These are phyloP conservation scores for Neria commutata DNA, from an alignment of 2,888 invertebrate species.

Conservation along the genomic window DNA sequence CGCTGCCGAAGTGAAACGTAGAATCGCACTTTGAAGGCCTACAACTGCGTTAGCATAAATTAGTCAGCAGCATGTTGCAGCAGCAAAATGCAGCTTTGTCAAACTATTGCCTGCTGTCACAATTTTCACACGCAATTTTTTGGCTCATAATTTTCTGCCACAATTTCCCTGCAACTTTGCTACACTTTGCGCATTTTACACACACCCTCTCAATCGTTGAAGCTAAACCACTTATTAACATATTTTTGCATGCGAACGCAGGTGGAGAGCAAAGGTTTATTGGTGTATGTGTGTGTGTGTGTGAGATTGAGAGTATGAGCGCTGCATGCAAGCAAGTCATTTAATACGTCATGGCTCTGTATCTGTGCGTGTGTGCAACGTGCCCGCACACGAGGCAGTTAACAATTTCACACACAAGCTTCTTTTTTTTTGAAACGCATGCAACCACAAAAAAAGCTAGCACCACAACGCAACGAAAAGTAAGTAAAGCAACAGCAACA, in stretches of 20 bases:
- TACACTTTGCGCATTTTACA: not conserved
- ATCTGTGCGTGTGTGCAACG: not conserved
- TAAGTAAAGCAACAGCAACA: conserved; percentile 35
- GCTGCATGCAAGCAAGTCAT: not conserved
- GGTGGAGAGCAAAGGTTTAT: too few species aligned
- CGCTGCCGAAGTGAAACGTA: too few species aligned
- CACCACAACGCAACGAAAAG: conserved; percentile 21
- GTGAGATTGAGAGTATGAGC: too few species aligned
- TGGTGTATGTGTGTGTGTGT: too few species aligned
- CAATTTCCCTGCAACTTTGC: not conserved
- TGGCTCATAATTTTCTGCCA: too few species aligned
- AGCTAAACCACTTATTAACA: not conserved
- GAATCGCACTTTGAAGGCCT: too few species aligned
- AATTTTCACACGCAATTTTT: not conserved
- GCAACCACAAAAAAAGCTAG: conserved; percentile 25
- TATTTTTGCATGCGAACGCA: not conserved
- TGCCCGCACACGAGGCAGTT: not conserved
- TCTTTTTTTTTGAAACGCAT: not conserved
- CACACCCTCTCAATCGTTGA: too few species aligned
- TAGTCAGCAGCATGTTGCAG: too few species aligned
- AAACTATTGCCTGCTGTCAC: too few species aligned
- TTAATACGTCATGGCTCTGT: too few species aligned
- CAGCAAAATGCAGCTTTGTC: too few species aligned
- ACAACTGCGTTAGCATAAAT: too few species aligned
- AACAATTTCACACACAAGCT: not conserved